A percentile compares a stretch with the other conserved stretches of the same genome.
Evolutionary conservation across 2,113 vertebrate genomes (phyloP).

Genomic region (Scatophagus argus): DNA sequence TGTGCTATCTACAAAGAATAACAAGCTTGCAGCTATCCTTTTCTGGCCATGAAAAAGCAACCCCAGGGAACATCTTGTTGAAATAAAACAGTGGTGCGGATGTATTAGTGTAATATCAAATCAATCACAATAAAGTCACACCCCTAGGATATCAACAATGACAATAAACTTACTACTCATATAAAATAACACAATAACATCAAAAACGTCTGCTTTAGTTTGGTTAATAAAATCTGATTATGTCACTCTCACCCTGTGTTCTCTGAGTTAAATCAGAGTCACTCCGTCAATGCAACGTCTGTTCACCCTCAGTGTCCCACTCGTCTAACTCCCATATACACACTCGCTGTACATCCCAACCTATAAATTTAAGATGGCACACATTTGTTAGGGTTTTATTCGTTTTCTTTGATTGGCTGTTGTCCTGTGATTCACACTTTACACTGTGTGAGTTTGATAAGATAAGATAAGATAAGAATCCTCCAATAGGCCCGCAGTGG

Average conservation of each 20-base stretch:
- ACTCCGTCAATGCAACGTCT: slow-evolving; percentile 42
- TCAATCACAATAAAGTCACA: slow-evolving; percentile 78
- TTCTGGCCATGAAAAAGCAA: slow-evolving; percentile 58
- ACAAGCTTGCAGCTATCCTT: slow-evolving; percentile 45
- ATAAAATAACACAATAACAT: slow-evolving; percentile 77
- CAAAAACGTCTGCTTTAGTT: slow-evolving; percentile 78
- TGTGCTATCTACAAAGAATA: slow-evolving; percentile 58
- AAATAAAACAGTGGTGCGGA: slow-evolving; percentile 80
- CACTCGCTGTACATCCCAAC: slow-evolving; percentile 44
- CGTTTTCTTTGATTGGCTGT: slow-evolving; percentile 71
- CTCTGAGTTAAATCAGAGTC: slow-evolving; percentile 54
- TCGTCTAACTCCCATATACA: slow-evolving; percentile 12
- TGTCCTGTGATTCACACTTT: slow-evolving; percentile 57
- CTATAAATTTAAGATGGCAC: slow-evolving; percentile 69
- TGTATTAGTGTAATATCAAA: slow-evolving; percentile 77
- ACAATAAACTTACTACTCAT: slow-evolving; percentile 75
- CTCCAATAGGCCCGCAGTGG: too few relatives aligned
- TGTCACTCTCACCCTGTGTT: slow-evolving; percentile 56
- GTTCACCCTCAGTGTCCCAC: slow-evolving; percentile 24
- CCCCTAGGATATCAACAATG: slow-evolving; percentile 71
- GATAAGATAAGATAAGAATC: too few relatives aligned
- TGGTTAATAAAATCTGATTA: slow-evolving; percentile 82
- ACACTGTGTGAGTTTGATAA: slow-evolving; percentile 27
- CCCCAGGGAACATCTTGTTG: slow-evolving; percentile 41
- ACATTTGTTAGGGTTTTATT: slow-evolving; percentile 57